Evolutionary conservation across 2,113 vertebrate genomes (phyloP).

Genomic region (Catharus minimus): DNA sequence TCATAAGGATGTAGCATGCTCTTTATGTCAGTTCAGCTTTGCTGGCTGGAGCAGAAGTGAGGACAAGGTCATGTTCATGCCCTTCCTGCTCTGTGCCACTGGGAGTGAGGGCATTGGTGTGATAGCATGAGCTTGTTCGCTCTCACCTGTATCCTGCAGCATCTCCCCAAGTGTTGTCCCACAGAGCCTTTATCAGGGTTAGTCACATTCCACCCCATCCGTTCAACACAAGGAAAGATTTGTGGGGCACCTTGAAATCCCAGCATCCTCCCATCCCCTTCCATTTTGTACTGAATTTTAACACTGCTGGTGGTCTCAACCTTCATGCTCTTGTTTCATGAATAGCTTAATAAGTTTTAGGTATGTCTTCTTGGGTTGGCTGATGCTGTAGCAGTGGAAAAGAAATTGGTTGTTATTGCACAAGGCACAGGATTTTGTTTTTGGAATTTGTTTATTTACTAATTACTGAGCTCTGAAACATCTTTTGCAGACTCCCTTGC

Average conservation of each 20-base stretch:
- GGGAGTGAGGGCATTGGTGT: accelerated
- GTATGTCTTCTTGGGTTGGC: background rate
- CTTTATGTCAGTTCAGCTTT: background rate
- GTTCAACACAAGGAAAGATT: background rate
- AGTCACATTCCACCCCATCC: background rate
- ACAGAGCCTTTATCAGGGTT: accelerated
- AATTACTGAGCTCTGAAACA: background rate
- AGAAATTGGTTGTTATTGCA: accelerated
- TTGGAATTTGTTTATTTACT: background rate
- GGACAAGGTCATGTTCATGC: background rate
- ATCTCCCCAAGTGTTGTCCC: background rate
- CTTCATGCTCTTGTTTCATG: background rate
- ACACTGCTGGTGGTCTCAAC: background rate
- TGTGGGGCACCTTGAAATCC: background rate
- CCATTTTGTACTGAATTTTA: background rate
- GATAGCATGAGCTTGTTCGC: background rate
- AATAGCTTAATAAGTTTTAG: background rate
- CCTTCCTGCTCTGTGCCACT: background rate
- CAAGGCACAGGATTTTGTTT: background rate
- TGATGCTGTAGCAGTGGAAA: background rate
- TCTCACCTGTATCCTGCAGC: background rate
- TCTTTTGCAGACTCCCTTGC: background rate
- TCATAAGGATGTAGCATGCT: background rate
- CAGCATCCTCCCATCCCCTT: background rate
- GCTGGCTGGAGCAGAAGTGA: conserved; percentile 2